Percentiles rank a stretch among this genome's conserved stretches.
Conservation (phyloP, 2,888 invertebrate genomes). For the Parnassius smintheus region DNA sequence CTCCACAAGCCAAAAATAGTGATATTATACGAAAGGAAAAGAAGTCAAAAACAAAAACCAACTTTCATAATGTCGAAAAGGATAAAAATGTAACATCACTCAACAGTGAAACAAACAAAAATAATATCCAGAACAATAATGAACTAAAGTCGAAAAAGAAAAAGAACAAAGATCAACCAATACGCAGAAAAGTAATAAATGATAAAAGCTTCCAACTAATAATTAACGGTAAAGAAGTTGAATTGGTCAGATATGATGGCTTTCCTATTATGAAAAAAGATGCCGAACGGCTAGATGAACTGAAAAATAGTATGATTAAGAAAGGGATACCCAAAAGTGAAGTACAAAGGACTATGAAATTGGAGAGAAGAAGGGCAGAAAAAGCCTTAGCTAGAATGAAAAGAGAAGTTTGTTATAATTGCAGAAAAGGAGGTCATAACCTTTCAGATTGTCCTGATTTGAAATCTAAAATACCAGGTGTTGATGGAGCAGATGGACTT, state of each 20-base stretch:
- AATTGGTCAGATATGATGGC: conserved; percentile 84
- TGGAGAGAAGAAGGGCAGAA: conserved; percentile 86
- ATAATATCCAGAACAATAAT: conserved; percentile 22
- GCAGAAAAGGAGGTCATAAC: conserved; percentile 88
- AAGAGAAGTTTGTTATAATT: conserved; percentile 89
- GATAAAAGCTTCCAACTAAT: conserved; percentile 75
- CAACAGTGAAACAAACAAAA: conserved; percentile 12
- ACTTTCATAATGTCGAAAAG: conserved; percentile 2
- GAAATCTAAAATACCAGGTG: conserved; percentile 73
- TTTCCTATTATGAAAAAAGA: conserved; percentile 87
- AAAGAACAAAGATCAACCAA: conserved; percentile 51
- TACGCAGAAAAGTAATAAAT: conserved; percentile 67
- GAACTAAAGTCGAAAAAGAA: conserved; percentile 37
- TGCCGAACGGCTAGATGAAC: conserved; percentile 82
- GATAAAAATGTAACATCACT: conserved; percentile 2
- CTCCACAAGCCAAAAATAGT: conserved; percentile 3
- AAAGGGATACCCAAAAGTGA: conserved; percentile 86
- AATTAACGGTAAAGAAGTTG: conserved; percentile 83
- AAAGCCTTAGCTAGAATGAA: conserved; percentile 84
- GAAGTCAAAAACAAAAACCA: conserved; percentile 16
- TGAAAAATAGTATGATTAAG: conserved; percentile 83
- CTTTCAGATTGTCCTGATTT: conserved; percentile 90
- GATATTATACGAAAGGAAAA: conserved; percentile 5
- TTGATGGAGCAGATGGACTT: conserved; percentile 82
- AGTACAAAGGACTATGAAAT: conserved; percentile 83